Evolutionary conservation across 2,797 vertebrate genomes (phyloP).

Genomic region (Cichlasoma orientale): DNA sequence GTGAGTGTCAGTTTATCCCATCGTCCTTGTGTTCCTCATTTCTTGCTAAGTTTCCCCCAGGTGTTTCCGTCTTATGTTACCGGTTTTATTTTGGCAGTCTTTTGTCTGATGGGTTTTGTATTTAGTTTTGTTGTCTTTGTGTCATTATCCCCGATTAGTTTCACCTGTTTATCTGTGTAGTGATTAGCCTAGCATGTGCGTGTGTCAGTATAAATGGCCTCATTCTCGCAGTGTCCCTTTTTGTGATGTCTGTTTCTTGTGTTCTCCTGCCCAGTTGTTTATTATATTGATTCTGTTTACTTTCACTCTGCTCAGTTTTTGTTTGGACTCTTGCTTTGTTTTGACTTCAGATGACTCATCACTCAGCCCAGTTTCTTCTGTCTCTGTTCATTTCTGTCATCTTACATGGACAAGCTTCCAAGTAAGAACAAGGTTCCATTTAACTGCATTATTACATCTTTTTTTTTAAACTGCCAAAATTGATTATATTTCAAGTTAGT

Average conservation of each 20-base stretch:
- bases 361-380: not conserved
- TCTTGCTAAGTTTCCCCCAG: not conserved
- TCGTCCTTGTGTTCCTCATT: not conserved
- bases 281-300: too few relatives aligned
- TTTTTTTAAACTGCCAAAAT: too few relatives aligned
- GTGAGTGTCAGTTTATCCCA: not conserved
- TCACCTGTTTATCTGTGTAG: not conserved
- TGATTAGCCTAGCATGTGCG: not conserved
- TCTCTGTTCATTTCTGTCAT: not conserved
- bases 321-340: too few relatives aligned
- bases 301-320: too few relatives aligned
- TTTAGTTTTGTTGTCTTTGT: not conserved
- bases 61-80: not conserved
- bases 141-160: not conserved
- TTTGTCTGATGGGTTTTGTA: not conserved
- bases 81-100: not conserved
- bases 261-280: not conserved
- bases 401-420: not conserved
- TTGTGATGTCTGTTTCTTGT: not conserved
- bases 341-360: not conserved
- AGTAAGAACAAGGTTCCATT: not conserved
- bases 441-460: too few relatives aligned
- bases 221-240: not conserved
- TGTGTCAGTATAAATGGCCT: not conserved
- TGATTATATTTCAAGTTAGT: too few relatives aligned